A percentile compares a stretch with the other conserved stretches of the same genome.
Evolutionary conservation across 2,113 vertebrate species (phyloP).

Genomic region (Porphyrio hochstetteri): DNA sequence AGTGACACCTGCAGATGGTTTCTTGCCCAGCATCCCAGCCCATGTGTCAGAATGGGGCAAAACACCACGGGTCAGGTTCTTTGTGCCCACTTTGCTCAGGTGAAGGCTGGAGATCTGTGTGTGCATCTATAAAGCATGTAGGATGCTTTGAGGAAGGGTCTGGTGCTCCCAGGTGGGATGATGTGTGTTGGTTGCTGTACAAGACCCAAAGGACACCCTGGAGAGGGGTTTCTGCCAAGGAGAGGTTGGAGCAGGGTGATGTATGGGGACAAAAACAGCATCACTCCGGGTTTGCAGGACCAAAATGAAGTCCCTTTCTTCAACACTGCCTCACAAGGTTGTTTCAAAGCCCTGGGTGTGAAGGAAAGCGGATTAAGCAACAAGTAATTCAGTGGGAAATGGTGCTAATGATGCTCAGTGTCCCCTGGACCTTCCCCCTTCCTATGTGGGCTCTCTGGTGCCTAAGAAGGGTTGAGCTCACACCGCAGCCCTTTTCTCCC

Average conservation of each 20-base stretch:
- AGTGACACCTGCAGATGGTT: conserved; percentile 63
- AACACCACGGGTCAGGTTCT: fast-evolving
- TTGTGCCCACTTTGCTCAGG: fast-evolving
- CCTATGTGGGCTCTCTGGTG: neutral
- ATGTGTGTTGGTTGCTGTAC: fast-evolving
- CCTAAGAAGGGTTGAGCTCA: neutral
- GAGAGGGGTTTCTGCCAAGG: neutral
- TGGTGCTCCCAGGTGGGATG: neutral
- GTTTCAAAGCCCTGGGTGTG: neutral
- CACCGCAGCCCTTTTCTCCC: neutral
- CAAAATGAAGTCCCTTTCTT: neutral
- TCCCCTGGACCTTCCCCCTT: neutral
- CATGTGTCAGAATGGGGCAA: fast-evolving
- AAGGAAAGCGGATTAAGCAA: neutral
- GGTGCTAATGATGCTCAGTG: fast-evolving
- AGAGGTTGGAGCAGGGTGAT: neutral
- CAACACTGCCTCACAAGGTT: neutral
- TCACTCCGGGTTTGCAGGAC: fast-evolving
- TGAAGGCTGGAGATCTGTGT: fast-evolving
- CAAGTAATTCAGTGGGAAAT: neutral
- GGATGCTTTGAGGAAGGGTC: neutral
- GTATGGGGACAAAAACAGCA: neutral
- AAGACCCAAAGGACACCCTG: neutral
- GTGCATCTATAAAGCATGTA: fast-evolving
- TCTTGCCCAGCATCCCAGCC: neutral